Conservation (phyloP, 2,888 invertebrate species). For the Drosophila mimetica region DNA sequence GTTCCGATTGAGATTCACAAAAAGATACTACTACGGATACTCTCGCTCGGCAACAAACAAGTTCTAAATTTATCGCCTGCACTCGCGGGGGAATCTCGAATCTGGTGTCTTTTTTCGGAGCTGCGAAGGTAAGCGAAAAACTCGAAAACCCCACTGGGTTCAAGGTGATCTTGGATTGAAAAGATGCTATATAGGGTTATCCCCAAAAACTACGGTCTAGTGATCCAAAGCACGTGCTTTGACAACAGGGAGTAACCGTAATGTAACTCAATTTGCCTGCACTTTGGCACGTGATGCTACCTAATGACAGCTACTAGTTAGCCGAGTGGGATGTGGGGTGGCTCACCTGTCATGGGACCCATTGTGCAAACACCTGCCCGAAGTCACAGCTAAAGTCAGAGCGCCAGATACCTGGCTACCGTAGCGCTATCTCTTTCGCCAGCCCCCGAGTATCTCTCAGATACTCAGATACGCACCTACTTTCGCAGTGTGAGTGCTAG, state of each 20-base stretch:
- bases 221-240: conserved; percentile 28
- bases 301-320: conserved; percentile 9
- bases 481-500: conserved; percentile 38
- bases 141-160: conserved; percentile 40
- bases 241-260: conserved; percentile 1
- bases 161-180: conserved; percentile 64
- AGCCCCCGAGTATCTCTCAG: conserved; percentile 53
- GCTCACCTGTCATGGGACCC: conserved; percentile 61
- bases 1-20: conserved; percentile 38
- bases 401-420: conserved; percentile 18
- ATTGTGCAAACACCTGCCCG: conserved; percentile 42
- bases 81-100: conserved; percentile 61
- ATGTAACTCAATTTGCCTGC: background rate
- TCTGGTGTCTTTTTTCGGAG: conserved; percentile 61
- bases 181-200: conserved; percentile 3
- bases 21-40: conserved; percentile 26
- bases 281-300: conserved; percentile 62
- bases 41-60: conserved; percentile 71
- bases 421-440: conserved; percentile 44
- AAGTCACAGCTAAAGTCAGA: conserved; percentile 42
- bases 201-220: background rate
- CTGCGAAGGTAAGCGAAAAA: conserved; percentile 69
- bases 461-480: conserved; percentile 50
- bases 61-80: conserved; percentile 78
- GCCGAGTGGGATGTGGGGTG: conserved; percentile 5